A percentile compares a stretch with the other conserved stretches of the same genome.
Conservation (phyloP, 1,140 invertebrate species). For the Mya arenaria region DNA sequence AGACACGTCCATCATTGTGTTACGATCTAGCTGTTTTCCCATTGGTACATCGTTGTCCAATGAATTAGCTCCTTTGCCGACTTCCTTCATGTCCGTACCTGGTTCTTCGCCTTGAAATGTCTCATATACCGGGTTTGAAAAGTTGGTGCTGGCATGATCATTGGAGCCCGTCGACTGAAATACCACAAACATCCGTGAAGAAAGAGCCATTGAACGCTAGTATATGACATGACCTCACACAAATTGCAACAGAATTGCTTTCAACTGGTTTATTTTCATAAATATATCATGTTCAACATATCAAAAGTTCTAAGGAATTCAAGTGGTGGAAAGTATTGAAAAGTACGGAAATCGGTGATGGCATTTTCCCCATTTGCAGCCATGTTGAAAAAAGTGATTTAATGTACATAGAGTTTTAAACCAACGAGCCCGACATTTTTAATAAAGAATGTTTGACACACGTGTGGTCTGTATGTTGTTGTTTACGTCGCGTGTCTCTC, state of each 20-base stretch:
- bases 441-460: too few species aligned
- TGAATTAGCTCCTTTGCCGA: too few species aligned
- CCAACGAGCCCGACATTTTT: too few species aligned
- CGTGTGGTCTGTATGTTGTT: too few species aligned
- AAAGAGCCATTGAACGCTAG: neutral
- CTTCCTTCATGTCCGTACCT: conserved; percentile 6
- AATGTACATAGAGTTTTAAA: too few species aligned
- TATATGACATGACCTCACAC: neutral
- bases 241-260: neutral
- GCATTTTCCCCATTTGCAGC: too few species aligned
- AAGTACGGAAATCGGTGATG: too few species aligned
- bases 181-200: neutral
- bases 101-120: conserved; percentile 81
- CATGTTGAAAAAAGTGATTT: too few species aligned
- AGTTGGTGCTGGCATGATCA: conserved; percentile 92
- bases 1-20: too few species aligned
- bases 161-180: conserved; percentile 85
- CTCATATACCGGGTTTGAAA: conserved; percentile 98
- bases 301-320: neutral
- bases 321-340: neutral
- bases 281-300: neutral
- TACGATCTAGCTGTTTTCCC: too few species aligned
- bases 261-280: neutral
- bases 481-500: too few species aligned
- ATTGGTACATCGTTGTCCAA: too few species aligned